Evolutionary conservation across 1,140 invertebrate genomes (phyloP).

Genomic region (Ectropis grisescens): DNA sequence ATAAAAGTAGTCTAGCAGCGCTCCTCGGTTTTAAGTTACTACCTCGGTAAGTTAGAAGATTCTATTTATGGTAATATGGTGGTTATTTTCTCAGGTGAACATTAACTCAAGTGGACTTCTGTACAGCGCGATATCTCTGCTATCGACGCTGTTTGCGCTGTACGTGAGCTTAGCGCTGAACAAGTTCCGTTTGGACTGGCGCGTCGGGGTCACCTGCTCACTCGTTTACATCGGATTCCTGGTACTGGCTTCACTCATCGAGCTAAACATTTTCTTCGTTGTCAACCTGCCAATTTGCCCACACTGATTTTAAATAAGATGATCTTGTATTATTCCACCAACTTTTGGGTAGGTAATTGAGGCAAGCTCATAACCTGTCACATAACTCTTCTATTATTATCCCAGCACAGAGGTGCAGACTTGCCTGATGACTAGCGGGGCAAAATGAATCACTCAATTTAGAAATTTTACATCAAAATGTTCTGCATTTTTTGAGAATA

Average conservation of each 20-base stretch:
- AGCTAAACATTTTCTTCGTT: constrained; percentile 88
- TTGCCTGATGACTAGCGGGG: no score
- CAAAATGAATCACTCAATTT: no score
- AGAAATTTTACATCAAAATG: no score
- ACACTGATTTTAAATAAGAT: constrained; percentile 26
- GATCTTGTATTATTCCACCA: constrained; percentile 2
- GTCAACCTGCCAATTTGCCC: constrained; percentile 86
- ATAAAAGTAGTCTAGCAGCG: no score
- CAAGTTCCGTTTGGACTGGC: constrained; percentile 84
- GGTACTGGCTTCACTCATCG: constrained; percentile 84
- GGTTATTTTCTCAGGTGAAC: constrained; percentile 43
- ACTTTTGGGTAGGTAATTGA: no score
- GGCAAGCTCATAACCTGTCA: no score
- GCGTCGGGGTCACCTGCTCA: constrained; percentile 82
- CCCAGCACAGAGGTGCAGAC: no score
- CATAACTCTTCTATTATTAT: no score
- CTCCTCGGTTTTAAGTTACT: no score
- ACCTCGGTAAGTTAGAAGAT: no score
- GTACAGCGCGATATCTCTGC: constrained; percentile 84
- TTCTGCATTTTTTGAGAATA: no score
- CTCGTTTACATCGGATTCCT: constrained; percentile 85
- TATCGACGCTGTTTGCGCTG: constrained; percentile 83
- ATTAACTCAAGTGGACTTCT: constrained; percentile 87
- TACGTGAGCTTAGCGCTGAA: constrained; percentile 83
- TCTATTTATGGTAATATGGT: no score